These are phyloP conservation scores for Tryphoninae sp. DNA, from an alignment of 2,888 invertebrate genomes.

Conservation along the genomic window DNA sequence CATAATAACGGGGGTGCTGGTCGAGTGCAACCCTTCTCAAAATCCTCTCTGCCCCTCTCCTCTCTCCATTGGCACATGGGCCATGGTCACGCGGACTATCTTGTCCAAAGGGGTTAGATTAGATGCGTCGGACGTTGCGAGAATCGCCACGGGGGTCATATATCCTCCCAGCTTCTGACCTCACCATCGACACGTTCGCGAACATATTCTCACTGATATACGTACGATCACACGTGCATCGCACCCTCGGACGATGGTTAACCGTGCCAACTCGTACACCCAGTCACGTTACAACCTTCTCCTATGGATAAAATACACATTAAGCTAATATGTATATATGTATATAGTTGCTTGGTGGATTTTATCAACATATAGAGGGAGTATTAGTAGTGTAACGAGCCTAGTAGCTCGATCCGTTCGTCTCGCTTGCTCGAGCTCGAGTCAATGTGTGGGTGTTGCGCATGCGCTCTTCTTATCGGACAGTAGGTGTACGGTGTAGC, in stretches of 20 bases:
- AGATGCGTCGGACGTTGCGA: constrained; percentile 75
- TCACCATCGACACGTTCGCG: constrained; percentile 69
- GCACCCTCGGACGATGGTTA: constrained; percentile 13
- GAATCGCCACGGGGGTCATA: constrained; percentile 74
- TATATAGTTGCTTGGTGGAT: no score
- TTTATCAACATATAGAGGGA: constrained; percentile 6
- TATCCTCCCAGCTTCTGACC: constrained; percentile 75
- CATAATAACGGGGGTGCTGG: constrained; percentile 9
- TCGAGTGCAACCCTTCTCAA: constrained; percentile 40
- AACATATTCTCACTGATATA: background rate
- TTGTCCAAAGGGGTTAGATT: constrained; percentile 80
- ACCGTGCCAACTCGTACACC: constrained; percentile 26
- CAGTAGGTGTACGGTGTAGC: constrained; percentile 61
- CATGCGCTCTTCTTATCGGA: constrained; percentile 51
- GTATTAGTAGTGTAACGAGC: constrained; percentile 6
- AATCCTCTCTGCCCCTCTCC: constrained; percentile 25
- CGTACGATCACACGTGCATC: background rate
- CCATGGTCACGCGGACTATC: constrained; percentile 72
- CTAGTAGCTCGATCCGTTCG: constrained; percentile 9
- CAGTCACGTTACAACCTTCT: background rate
- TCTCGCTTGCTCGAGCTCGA: constrained; percentile 51
- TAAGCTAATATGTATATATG: background rate
- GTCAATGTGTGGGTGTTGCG: constrained; percentile 62
- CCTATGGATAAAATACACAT: background rate
- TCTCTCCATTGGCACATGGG: constrained; percentile 31